Percentiles rank a stretch among this genome's conserved stretches.
These are phyloP conservation scores for Hyppa rectilinea DNA, from an alignment of 2,888 invertebrate genomes.

Conservation along the genomic window DNA sequence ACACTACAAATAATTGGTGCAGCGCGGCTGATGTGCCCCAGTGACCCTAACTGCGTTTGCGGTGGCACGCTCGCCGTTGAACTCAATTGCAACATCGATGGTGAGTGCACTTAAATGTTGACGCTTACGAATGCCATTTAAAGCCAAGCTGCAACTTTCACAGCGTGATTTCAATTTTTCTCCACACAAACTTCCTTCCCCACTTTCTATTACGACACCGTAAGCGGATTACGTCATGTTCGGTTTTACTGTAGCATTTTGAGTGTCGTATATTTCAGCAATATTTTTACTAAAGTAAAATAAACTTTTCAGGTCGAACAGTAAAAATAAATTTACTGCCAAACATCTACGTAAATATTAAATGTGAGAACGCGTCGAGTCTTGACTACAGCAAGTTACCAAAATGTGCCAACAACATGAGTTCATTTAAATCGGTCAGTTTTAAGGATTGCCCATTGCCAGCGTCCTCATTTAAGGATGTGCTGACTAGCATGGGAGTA, in stretches of 20 bases:
- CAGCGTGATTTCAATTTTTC: conserved; percentile 39
- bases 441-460: conserved; percentile 91
- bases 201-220: conserved; percentile 21
- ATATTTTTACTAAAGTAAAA: conserved; percentile 39
- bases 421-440: conserved; percentile 85
- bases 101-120: conserved; percentile 82
- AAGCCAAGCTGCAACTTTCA: conserved; percentile 33
- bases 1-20: conserved; percentile 85
- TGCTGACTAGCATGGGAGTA: conserved; percentile 86
- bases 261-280: conserved; percentile 22
- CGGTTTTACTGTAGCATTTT: conserved; percentile 30
- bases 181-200: conserved; percentile 18
- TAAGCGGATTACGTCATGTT: conserved; percentile 55
- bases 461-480: conserved; percentile 86
- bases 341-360: conserved; percentile 84
- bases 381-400: conserved; percentile 87
- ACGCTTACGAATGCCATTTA: conserved; percentile 68
- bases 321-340: conserved; percentile 86
- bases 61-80: conserved; percentile 86
- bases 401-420: conserved; percentile 83
- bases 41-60: conserved; percentile 88
- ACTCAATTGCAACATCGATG: conserved; percentile 88
- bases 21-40: conserved; percentile 82
- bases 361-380: conserved; percentile 84
- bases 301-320: conserved; percentile 81